Percentiles rank a stretch among this genome's conserved stretches.
These are phyloP conservation scores for Microcebus jonahi DNA, from an alignment of 2,113 vertebrate species.

Conservation along the genomic window DNA sequence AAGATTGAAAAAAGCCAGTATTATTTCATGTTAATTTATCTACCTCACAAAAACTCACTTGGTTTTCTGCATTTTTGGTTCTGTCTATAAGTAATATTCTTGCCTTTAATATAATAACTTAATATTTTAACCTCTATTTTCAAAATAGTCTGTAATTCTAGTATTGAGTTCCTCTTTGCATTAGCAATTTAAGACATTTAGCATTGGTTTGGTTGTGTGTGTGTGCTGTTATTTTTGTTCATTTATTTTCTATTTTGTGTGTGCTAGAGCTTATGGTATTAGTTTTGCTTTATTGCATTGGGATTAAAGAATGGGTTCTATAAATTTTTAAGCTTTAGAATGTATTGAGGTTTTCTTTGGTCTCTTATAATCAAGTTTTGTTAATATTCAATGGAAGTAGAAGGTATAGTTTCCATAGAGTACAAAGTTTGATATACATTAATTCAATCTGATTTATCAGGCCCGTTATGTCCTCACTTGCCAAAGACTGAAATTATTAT, in stretches of 20 bases:
- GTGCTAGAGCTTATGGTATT: conserved; percentile 23
- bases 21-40: background rate
- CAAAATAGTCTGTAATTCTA: background rate
- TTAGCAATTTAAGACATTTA: background rate
- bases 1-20: background rate
- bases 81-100: background rate
- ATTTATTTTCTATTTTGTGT: background rate
- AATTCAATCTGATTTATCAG: background rate
- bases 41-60: background rate
- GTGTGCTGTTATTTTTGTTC: background rate
- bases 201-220: background rate
- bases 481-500: background rate
- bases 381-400: background rate
- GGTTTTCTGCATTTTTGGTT: background rate
- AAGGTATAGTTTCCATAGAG: background rate
- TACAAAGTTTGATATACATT: background rate
- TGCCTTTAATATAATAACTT: background rate
- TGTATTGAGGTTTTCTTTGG: background rate
- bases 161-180: background rate
- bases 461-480: background rate
- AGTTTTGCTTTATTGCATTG: conserved; percentile 16
- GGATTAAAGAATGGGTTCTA: background rate
- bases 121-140: conserved; percentile 13
- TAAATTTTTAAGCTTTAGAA: background rate
- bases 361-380: background rate